Evolutionary conservation across 2,113 vertebrate genomes (phyloP), one percentile per base, ranked within the genome.

Genomic region (Peromyscus leucopus): DNA sequence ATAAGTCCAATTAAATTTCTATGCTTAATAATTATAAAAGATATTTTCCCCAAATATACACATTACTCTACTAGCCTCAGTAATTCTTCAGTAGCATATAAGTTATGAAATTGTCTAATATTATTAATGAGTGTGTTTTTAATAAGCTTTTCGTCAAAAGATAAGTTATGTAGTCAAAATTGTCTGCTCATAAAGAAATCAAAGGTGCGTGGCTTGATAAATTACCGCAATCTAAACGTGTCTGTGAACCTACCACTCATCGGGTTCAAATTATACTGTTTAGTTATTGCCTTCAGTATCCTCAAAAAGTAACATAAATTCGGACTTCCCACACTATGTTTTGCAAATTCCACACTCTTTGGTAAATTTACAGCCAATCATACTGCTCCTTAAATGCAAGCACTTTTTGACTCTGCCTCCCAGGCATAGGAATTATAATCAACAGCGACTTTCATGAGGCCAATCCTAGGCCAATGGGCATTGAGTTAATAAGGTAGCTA

Each of bases 21-120:
- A 88, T 71, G 19, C 17, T 48, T 76, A 85, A 59, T 88, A 80
- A 92, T 90, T 95, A 69, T 65, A 89, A 88, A 67, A n/a, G 36
- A 59, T 76, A 48, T 24, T 92, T 95, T 83, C 9, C 31, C 63
- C 17, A 16, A 17, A 65, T 89, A 7, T 61, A 51, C 26, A 83
- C 26, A 83, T 39, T 76, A 24, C 11, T 95, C 7, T 65, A 26
- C 22, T 59, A 79, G 6, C n/a, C 22, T 88, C 59, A 90, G 82
- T 26, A 87, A 83, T 90, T 94, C 21, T 91, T 96, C 8, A 33
- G 36, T 90, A 92, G 22, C 8, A 28, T 88, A 46, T 39, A 93
- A 83, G 75, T 79, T 57, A 93, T 10, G 39, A 55, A 63, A 72
- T 74, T 93, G 1, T 74, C 55, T 95, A 76, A 67, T 85, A 19